These are phyloP conservation scores for Eubucco bourcierii DNA, from an alignment of 2,113 vertebrate genomes.

Conservation along the genomic window DNA sequence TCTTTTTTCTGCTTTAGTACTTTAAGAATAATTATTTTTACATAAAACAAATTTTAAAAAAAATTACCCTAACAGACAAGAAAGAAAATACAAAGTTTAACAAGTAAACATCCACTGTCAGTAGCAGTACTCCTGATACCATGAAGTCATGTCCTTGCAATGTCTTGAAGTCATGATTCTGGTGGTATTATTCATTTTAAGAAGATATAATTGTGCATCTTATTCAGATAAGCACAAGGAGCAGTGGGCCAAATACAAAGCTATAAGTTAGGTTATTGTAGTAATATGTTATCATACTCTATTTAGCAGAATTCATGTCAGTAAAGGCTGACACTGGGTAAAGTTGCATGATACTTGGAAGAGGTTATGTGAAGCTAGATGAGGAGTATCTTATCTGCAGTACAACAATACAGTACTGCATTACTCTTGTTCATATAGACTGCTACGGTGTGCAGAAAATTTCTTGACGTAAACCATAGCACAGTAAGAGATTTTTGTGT, in stretches of 20 bases:
- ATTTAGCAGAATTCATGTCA: neutral
- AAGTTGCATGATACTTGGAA: neutral
- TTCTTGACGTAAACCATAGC: constrained; percentile 1
- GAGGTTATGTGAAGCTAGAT: constrained; percentile 7
- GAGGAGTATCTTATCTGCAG: neutral
- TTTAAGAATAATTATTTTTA: neutral
- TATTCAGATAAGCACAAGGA: constrained; percentile 17
- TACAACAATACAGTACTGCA: neutral
- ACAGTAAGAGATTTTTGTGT: neutral
- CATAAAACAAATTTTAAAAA: neutral
- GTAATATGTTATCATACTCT: neutral
- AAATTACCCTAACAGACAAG: neutral
- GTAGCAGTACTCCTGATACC: neutral
- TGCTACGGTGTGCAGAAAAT: neutral
- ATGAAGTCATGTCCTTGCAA: neutral
- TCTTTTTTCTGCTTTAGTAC: neutral
- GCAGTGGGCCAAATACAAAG: neutral
- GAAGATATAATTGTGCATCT: neutral
- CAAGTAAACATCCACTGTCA: neutral
- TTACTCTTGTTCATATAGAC: constrained; percentile 24
- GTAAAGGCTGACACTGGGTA: constrained; percentile 19
- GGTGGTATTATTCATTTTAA: neutral
- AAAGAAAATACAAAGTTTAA: neutral
- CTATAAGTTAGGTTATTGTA: constrained; percentile 8
- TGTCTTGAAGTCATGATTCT: neutral